Evolutionary conservation across 2,113 vertebrate species (phyloP).

Genomic region (Cettia cetti): DNA sequence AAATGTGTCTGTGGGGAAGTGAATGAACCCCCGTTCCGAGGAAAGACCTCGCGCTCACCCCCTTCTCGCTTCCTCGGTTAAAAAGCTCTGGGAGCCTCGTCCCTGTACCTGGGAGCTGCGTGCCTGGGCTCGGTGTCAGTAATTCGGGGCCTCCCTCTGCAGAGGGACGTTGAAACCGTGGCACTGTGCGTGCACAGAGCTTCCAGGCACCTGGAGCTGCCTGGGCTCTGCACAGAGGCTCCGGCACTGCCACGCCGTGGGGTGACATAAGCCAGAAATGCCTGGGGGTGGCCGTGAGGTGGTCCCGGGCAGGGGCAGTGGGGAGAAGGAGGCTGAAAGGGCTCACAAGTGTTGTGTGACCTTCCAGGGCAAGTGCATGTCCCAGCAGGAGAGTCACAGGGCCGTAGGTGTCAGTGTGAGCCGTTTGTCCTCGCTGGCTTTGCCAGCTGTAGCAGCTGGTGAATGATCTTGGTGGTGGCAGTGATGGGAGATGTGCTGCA

Average conservation of each 20-base stretch:
- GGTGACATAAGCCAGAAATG: neutral
- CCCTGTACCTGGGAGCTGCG: slow-evolving; percentile 44
- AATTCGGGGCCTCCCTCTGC: neutral
- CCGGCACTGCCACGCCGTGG: fast-evolving
- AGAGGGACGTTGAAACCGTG: neutral
- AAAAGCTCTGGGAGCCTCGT: slow-evolving; percentile 32
- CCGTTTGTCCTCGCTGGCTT: neutral
- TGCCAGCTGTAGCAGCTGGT: neutral
- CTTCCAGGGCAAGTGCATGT: neutral
- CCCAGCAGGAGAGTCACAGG: neutral
- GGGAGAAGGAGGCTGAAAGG: neutral
- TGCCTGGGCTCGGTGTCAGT: neutral
- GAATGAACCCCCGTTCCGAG: slow-evolving; percentile 67
- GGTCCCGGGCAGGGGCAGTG: neutral
- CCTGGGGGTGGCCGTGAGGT: neutral
- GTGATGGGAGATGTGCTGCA: neutral
- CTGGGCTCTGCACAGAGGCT: neutral
- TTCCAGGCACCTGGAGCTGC: slow-evolving; percentile 41
- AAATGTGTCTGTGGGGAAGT: slow-evolving; percentile 74
- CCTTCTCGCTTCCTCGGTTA: slow-evolving; percentile 43
- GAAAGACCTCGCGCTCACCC: slow-evolving; percentile 64
- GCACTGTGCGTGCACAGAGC: neutral
- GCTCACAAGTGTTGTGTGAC: neutral
- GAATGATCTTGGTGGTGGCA: neutral
- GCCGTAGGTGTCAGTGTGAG: fast-evolving